phyloP scores from a whole-genome alignment of 2,888 invertebrate genomes.

The Lampropteryx suffumata region DNA sequence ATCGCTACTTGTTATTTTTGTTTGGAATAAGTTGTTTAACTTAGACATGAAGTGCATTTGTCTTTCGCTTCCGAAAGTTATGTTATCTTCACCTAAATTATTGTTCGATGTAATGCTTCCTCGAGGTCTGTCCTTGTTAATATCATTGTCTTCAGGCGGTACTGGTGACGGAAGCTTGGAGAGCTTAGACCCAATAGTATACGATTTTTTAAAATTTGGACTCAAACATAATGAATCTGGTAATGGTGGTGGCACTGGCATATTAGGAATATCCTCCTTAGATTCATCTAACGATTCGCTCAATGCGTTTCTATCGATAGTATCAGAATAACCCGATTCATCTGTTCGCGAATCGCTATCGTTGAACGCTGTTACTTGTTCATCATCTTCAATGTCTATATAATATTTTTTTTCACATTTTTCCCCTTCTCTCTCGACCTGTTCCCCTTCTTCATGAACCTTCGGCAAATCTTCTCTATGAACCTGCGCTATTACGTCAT shows the following conservation, averaged over 20 bases:
- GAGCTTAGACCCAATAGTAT: constrained; percentile 47
- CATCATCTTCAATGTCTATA: constrained; percentile 47
- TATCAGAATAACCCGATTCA: constrained; percentile 76
- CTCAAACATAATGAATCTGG: constrained; percentile 62
- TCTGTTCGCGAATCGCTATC: constrained; percentile 75
- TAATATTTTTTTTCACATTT: constrained; percentile 43
- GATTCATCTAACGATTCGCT: constrained; percentile 52
- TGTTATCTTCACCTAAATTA: constrained; percentile 54
- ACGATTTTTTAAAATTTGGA: constrained; percentile 49
- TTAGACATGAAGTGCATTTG: constrained; percentile 72
- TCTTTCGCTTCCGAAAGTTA: constrained; percentile 62
- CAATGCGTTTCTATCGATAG: constrained; percentile 59
- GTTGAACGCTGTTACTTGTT: constrained; percentile 62
- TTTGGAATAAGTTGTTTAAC: constrained; percentile 67
- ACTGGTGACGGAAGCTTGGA: constrained; percentile 24
- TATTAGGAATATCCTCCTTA: constrained; percentile 51
- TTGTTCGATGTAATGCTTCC: constrained; percentile 55
- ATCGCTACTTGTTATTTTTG: constrained; percentile 53
- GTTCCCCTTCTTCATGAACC: constrained; percentile 68
- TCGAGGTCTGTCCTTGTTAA: constrained; percentile 48
- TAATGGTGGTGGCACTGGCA: constrained; percentile 71
- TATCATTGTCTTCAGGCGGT: constrained; percentile 35
- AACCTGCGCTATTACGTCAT: constrained; percentile 82
- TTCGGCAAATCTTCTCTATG: constrained; percentile 80
- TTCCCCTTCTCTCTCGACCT: constrained; percentile 58